Evolutionary conservation across 2,797 vertebrate genomes (phyloP).

Genomic region (Ceyx erithaca): DNA sequence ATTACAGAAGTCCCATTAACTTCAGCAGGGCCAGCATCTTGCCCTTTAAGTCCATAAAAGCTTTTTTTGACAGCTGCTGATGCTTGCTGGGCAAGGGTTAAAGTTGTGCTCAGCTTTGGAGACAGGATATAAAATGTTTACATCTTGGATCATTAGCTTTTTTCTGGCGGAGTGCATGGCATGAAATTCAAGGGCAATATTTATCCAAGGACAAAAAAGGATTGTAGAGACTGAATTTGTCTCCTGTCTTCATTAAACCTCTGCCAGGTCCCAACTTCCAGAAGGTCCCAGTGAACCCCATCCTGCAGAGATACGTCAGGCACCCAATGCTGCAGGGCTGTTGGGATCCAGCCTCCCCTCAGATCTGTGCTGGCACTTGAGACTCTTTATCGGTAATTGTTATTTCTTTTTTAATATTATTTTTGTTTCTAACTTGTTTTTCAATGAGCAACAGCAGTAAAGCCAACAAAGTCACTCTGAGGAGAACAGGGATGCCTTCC

Average conservation of each 20-base stretch:
- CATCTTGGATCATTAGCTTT: slow-evolving; percentile 38
- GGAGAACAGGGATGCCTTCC: background rate
- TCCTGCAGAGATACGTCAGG: background rate
- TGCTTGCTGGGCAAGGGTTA: slow-evolving; percentile 71
- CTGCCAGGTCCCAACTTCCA: background rate
- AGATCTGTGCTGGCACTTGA: background rate
- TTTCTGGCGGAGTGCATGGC: background rate
- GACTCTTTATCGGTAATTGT: background rate
- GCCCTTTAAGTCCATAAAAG: slow-evolving; percentile 46
- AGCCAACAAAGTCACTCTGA: background rate
- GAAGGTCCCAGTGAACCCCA: background rate
- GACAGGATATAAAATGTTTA: slow-evolving; percentile 63
- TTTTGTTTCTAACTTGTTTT: background rate
- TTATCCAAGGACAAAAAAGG: slow-evolving; percentile 1
- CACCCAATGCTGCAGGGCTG: background rate
- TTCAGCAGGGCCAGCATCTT: background rate
- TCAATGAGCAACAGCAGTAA: background rate
- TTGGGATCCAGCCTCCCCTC: background rate
- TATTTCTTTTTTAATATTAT: background rate
- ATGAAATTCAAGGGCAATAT: slow-evolving; percentile 50
- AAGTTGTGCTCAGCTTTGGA: slow-evolving; percentile 52
- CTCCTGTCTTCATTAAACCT: background rate
- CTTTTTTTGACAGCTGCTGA: slow-evolving; percentile 72
- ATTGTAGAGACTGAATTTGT: background rate
- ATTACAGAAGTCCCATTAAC: background rate